These are phyloP conservation scores for Galago senegalensis DNA, from an alignment of 2,797 vertebrate species.

Conservation along the genomic window DNA sequence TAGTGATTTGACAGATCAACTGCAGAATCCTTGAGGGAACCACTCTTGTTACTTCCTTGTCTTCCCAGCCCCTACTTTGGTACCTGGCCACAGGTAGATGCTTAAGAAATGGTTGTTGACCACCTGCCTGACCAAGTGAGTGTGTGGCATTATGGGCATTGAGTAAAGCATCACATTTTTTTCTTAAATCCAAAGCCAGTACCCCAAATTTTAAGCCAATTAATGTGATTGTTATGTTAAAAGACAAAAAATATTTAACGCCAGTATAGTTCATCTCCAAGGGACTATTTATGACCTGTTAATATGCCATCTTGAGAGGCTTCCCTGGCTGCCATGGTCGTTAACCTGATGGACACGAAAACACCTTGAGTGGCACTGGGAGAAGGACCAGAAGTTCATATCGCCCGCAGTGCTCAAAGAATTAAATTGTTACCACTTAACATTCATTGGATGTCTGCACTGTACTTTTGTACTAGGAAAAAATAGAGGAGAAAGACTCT, in stretches of 20 bases:
- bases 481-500: slow-evolving; percentile 61
- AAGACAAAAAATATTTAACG: not conserved
- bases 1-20: not conserved
- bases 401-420: not conserved
- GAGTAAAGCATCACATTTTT: not conserved
- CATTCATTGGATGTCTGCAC: slow-evolving; percentile 77
- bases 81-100: not conserved
- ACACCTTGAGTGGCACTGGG: not conserved
- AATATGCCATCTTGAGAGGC: not conserved
- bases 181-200: not conserved
- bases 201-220: slow-evolving; percentile 2
- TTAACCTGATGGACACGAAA: not conserved
- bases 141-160: not conserved
- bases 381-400: slow-evolving; percentile 48
- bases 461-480: slow-evolving; percentile 74
- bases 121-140: not conserved
- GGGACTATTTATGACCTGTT: not conserved
- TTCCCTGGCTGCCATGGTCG: not conserved
- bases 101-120: slow-evolving; percentile 27
- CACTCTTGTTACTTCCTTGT: not conserved
- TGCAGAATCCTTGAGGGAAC: not conserved
- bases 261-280: not conserved
- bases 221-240: not conserved
- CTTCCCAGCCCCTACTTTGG: not conserved
- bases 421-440: slow-evolving; percentile 79